Percentiles rank a stretch among this genome's conserved stretches.
Evolutionary conservation across 2,797 vertebrate genomes (phyloP).

Genomic region (Myotis daubentonii): DNA sequence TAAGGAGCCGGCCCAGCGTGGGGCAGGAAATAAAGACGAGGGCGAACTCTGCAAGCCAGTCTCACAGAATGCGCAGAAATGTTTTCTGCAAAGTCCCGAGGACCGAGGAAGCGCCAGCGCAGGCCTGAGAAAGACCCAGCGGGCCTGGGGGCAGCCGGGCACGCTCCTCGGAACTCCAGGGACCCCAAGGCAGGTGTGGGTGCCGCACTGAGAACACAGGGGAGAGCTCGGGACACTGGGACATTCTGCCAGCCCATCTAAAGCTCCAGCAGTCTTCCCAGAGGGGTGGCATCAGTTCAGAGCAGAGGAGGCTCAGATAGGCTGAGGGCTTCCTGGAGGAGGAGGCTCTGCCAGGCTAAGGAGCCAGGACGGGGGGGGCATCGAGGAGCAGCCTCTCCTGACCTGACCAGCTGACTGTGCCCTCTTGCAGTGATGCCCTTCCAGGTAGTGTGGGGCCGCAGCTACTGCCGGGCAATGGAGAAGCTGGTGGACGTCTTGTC

Average conservation of each 20-base stretch:
- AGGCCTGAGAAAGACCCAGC: background rate
- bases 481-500: slow-evolving; percentile 93
- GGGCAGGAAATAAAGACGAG: background rate
- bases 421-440: slow-evolving; percentile 90
- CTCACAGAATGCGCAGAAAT: background rate
- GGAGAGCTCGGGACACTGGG: background rate
- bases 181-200: background rate
- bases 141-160: background rate
- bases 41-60: background rate
- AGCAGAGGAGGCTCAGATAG: background rate
- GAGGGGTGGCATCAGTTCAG: background rate
- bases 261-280: background rate
- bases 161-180: background rate
- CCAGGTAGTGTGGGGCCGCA: slow-evolving; percentile 94
- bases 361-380: background rate
- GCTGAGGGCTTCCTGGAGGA: background rate
- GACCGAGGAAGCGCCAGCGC: background rate
- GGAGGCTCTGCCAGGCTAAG: background rate
- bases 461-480: slow-evolving; percentile 95
- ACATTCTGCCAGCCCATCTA: background rate
- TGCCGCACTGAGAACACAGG: background rate
- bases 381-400: background rate
- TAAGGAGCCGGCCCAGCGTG: background rate
- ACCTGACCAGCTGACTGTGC: background rate
- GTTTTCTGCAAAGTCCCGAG: slow-evolving; percentile 1